Percentiles rank a stretch among this genome's conserved stretches.
These are phyloP conservation scores for Notarius lentiginosus DNA, from an alignment of 2,113 vertebrate species.

Conservation along the genomic window DNA sequence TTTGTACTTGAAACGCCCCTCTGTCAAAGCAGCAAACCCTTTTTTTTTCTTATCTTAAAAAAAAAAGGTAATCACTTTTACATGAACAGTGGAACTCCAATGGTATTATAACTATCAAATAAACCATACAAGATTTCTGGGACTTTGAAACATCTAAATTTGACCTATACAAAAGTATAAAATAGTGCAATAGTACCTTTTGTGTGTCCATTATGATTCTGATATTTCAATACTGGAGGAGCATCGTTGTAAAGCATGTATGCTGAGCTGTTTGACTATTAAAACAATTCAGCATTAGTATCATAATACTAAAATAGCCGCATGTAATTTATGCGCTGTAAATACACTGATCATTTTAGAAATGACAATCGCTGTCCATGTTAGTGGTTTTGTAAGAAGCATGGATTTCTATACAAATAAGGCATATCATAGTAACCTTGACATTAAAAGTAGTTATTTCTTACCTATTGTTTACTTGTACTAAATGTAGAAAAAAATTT, in stretches of 20 bases:
- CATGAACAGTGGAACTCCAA: background rate
- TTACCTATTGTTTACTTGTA: background rate
- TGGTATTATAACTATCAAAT: background rate
- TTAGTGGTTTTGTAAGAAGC: background rate
- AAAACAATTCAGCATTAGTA: conserved; percentile 28
- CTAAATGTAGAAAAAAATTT: background rate
- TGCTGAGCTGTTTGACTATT: conserved; percentile 71
- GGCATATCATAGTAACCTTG: background rate
- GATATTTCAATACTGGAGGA: conserved; percentile 70
- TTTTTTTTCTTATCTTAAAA: conserved; percentile 7
- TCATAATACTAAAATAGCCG: background rate
- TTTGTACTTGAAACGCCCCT: conserved; percentile 57
- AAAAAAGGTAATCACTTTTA: background rate
- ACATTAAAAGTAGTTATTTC: background rate
- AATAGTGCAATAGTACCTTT: conserved; percentile 78
- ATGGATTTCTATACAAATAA: background rate
- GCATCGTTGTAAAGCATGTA: conserved; percentile 90
- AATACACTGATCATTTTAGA: background rate
- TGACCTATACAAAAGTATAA: background rate
- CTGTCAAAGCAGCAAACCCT: conserved; percentile 26
- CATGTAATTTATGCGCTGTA: background rate
- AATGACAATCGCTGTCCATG: background rate
- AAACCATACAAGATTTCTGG: background rate
- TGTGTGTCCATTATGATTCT: conserved; percentile 76
- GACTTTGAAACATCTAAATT: background rate